These are phyloP conservation scores for human (Homo sapiens) DNA, from an alignment of 2,113 vertebrate species.

Conservation along the genomic window GRCh38 chr4:170540501-170541000, in stretches of 20 bases:
- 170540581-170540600: neutral
- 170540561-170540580: neutral
- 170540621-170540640: neutral
- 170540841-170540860: neutral
- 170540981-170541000: neutral
- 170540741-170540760: too few species aligned
- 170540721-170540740: neutral
- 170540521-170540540: neutral
- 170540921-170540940: neutral
- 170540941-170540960: neutral
- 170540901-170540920: neutral
- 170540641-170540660: neutral
- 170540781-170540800: neutral
- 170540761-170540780: neutral
- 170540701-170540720: fast-evolving
- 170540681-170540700: neutral
- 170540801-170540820: neutral
- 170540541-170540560: neutral
- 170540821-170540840: neutral
- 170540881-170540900: neutral
- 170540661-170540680: neutral
- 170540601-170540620: neutral
- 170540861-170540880: neutral
- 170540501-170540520: neutral
- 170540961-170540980: too few species aligned